Base-by-base conservation (phyloP, 2,888 invertebrate species). In the Actias luna region DNA sequence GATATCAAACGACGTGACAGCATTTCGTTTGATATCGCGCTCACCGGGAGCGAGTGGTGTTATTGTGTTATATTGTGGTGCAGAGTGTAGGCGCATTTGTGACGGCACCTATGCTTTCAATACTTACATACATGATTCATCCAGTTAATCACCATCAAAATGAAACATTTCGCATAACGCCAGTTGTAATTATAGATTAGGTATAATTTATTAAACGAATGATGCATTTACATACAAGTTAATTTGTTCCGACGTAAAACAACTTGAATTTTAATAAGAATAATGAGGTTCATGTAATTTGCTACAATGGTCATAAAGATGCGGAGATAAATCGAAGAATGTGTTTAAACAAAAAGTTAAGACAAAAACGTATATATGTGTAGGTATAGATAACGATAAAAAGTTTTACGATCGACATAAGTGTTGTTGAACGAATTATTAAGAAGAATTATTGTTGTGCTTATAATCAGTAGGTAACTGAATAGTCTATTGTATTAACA, bases 151-250 rank as follows among this genome's bases (percentile, higher is more conserved):
- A 50, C 25, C 22, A 50, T 25, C 12, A 25, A 25, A 50, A 25
- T 0, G 22, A 50, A 25, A 8, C 22, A 25, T 50, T 50, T 50
- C 12, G 25, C 46, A 25, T 12, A 50, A 2, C 8, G 4, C 46
- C 14, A 46, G 50, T 14, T n/a, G 22, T 55, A 59, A 55, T 59
- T 59, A 31, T 16, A 52, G 29, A 36, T 52, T 36, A 52, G 36
- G 36, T 39, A 59, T 52, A 33, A 50, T 61, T 61, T 61, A 61
- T 42, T 61, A 58, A 50, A 61, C 61, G 29, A 58, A 64, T 59
- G 31, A 52, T 57, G 22, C 63, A 61, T 63, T 58, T 63, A 60
- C 58, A 63, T 63, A 58, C 46, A 59, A 59, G n/a, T 50, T 59
- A 33, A 63, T 63, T 59, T 36, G 52, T 59, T 59, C 39, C 35